phyloP scores from a whole-genome alignment of 2,113 vertebrate genomes.

The Dasypus novemcinctus region DNA sequence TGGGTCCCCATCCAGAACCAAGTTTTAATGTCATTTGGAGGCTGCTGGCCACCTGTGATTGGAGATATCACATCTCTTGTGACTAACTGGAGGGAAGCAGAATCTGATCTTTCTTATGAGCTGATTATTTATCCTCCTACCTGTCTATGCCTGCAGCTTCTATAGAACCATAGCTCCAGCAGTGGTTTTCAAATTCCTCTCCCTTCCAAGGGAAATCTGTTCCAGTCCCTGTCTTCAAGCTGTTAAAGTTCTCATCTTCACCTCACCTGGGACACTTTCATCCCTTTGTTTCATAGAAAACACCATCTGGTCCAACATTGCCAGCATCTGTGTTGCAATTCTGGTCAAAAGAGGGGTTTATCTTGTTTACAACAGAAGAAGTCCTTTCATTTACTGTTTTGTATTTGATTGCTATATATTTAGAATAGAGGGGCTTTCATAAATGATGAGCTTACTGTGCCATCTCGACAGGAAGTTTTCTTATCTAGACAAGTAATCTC shows the following conservation, averaged over 20 bases:
- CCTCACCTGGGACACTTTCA: too few relatives aligned
- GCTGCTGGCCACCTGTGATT: neutral
- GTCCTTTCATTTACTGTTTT: neutral
- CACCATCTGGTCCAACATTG: neutral
- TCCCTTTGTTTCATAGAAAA: neutral
- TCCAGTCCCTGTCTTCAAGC: neutral
- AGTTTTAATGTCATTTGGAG: neutral
- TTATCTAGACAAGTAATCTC: slow-evolving; percentile 34
- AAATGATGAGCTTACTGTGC: neutral
- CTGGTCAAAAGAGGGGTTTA: neutral
- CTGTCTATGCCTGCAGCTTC: neutral
- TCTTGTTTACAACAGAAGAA: neutral
- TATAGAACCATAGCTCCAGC: neutral
- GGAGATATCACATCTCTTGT: neutral
- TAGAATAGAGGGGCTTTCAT: neutral
- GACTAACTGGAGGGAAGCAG: neutral
- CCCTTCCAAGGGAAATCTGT: neutral
- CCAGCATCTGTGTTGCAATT: neutral
- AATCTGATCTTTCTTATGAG: neutral
- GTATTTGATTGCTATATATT: neutral
- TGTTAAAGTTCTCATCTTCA: neutral
- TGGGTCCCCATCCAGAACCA: neutral
- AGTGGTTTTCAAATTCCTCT: neutral
- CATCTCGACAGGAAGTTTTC: neutral
- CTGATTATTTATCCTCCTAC: neutral